phyloP scores from a whole-genome alignment of 2,888 invertebrate species.

The Beris chalybata region DNA sequence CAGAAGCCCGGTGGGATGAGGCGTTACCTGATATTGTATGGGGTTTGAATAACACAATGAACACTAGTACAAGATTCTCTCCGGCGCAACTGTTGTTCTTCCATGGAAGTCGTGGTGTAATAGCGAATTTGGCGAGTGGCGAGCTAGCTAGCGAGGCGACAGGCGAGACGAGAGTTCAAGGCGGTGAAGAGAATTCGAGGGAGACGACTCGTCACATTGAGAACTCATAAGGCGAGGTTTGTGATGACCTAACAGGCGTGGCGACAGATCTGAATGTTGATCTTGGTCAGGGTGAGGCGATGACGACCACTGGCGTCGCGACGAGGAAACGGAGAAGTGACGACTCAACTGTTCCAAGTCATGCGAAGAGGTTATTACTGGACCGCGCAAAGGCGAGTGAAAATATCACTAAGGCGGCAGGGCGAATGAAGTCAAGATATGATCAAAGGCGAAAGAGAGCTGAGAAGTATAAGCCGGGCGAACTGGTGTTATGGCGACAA shows the following conservation, averaged over 20 bases:
- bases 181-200: neutral
- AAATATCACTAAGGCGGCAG: neutral
- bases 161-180: neutral
- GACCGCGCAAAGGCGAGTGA: neutral
- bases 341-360: neutral
- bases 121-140: conserved; percentile 9
- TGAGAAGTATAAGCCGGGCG: neutral
- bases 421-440: neutral
- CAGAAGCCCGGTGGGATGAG: conserved; percentile 3
- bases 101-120: conserved; percentile 13
- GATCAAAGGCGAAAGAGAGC: conserved; percentile 2
- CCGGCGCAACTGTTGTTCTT: conserved; percentile 5
- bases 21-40: neutral
- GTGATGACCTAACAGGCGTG: neutral
- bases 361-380: neutral
- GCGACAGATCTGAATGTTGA: neutral
- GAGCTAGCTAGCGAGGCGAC: conserved; percentile 10
- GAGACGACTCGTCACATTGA: conserved; percentile 8
- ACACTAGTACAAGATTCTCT: conserved; percentile 3
- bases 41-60: conserved; percentile 4
- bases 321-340: too few relatives aligned
- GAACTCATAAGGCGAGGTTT: conserved; percentile 4
- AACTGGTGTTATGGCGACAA: conserved; percentile 7
- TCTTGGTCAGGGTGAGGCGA: too few relatives aligned
- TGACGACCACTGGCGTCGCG: too few relatives aligned